Evolutionary conservation across 2,888 invertebrate species (phyloP), one percentile per base, ranked within the genome.

Genomic region (Lasius fuliginosus): DNA sequence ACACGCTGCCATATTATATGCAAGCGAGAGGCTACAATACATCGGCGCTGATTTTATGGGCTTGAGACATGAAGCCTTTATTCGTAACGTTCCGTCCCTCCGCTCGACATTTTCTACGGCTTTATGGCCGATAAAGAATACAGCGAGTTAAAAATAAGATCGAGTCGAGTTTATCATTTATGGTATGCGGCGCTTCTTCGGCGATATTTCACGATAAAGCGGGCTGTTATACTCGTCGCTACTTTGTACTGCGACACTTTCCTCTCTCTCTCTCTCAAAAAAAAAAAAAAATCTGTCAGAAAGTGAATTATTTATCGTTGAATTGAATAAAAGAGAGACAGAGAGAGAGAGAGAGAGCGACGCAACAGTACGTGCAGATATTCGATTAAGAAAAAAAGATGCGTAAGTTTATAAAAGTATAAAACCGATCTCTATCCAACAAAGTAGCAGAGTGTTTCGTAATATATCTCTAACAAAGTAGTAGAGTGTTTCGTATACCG

Each of bases 1-100:
- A 92, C 91, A 86, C 75, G 87, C 88, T 90, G 90, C 87, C 87
- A 89, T 91, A 92, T 91, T 90, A 92, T 92, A 88, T 88, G 87
- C 89, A 86, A 82, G 87, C 82, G 71, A 84, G 73, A 79, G 75
- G 56, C 74, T 42, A 84, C 86, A 71, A 86, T 86, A 81, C 85
- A 84, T 76, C 86, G 84, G 84, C 88, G 91, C 84, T 89, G 90
- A 90, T 88, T 90, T 90, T 90, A 90, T 82, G 87, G 82, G 84
- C 49, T 58, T 68, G 74, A 30, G 77, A 86, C 89, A 90, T 85
- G 86, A 90, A 86, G 85, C 89, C 89, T 89, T 90, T 87, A 89
- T 90, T 86, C 87, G 56, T 60, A 79, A 86, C 76, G 84, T 60
- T 36, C 36, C 79, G 23, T 73, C 60, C 49, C 86, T 53, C 64